Percentiles rank a stretch among this genome's conserved stretches.
Evolutionary conservation across 2,888 invertebrate genomes (phyloP).

Genomic region (Xestia sexstrigata): DNA sequence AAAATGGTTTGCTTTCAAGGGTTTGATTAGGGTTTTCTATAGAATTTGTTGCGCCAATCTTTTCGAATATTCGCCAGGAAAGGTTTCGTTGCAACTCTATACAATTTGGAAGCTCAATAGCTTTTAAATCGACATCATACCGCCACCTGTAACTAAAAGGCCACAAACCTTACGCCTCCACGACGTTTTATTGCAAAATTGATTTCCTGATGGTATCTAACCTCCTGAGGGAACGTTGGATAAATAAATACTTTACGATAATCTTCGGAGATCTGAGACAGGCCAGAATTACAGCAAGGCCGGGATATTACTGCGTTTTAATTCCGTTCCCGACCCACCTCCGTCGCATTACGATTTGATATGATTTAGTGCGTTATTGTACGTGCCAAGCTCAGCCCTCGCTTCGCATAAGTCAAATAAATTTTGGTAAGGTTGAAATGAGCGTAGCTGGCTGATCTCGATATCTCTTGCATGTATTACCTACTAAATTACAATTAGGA

Average conservation of each 20-base stretch:
- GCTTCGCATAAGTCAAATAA: constrained; percentile 79
- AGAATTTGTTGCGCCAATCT: neutral
- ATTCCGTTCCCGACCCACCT: constrained; percentile 86
- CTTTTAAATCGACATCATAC: constrained; percentile 77
- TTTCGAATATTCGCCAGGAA: neutral
- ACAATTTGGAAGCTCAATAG: constrained; percentile 70
- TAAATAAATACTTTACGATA: constrained; percentile 90
- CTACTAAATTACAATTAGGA: constrained; percentile 86
- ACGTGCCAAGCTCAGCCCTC: constrained; percentile 71
- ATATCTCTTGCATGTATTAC: constrained; percentile 76
- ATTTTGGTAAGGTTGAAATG: constrained; percentile 79
- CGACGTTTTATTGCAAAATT: constrained; percentile 88
- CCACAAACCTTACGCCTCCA: constrained; percentile 86
- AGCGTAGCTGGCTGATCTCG: constrained; percentile 80
- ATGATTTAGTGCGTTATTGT: constrained; percentile 89
- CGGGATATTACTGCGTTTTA: constrained; percentile 90
- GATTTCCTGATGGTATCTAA: constrained; percentile 89
- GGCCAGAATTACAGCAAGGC: constrained; percentile 85
- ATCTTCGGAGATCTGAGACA: constrained; percentile 87
- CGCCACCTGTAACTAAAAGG: constrained; percentile 83
- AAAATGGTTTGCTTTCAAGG: neutral
- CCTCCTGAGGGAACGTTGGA: constrained; percentile 87
- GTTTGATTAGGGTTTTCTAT: constrained; percentile 5
- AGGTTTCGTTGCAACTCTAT: constrained; percentile 30
- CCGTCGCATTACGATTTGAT: constrained; percentile 85